Percentiles rank a stretch among this genome's conserved stretches.
Evolutionary conservation across 2,888 invertebrate genomes (phyloP).

Genomic region (Adelphocoris suturalis): DNA sequence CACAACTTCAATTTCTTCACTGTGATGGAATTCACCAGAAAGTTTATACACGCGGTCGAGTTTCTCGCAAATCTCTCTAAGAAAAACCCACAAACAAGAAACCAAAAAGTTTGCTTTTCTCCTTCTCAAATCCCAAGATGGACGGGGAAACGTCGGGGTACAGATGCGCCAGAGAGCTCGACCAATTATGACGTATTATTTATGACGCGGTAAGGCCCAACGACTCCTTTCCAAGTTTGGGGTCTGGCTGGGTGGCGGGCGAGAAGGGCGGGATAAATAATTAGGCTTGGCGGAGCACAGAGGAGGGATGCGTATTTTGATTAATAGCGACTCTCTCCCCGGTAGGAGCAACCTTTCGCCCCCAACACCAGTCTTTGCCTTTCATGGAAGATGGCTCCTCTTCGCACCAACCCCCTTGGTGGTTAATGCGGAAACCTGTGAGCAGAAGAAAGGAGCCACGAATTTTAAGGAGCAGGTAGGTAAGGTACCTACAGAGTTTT

Average conservation of each 20-base stretch:
- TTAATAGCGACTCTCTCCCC: constrained; percentile 34
- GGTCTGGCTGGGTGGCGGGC: background rate
- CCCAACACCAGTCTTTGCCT: too few species aligned
- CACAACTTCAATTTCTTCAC: too few species aligned
- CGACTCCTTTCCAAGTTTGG: constrained; percentile 5
- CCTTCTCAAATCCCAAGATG: background rate
- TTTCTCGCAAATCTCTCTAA: background rate
- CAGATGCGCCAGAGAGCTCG: constrained; percentile 42
- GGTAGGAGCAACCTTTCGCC: background rate
- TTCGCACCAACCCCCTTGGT: too few species aligned
- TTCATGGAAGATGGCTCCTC: too few species aligned
- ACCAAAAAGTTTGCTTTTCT: background rate
- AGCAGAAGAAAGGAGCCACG: too few species aligned
- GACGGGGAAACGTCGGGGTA: constrained; percentile 1
- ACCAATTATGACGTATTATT: constrained; percentile 61
- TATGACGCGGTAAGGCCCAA: constrained; percentile 50
- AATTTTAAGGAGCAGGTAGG: too few species aligned
- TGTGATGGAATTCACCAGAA: too few species aligned
- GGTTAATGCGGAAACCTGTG: too few species aligned
- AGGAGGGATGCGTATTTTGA: constrained; percentile 41
- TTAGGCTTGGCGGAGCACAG: background rate
- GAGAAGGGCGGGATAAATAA: constrained; percentile 41
- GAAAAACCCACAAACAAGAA: background rate
- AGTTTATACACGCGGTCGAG: too few species aligned
- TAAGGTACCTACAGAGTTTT: too few species aligned